phyloP scores from a whole-genome alignment of 1,140 invertebrate genomes.

The Delia radicum region DNA sequence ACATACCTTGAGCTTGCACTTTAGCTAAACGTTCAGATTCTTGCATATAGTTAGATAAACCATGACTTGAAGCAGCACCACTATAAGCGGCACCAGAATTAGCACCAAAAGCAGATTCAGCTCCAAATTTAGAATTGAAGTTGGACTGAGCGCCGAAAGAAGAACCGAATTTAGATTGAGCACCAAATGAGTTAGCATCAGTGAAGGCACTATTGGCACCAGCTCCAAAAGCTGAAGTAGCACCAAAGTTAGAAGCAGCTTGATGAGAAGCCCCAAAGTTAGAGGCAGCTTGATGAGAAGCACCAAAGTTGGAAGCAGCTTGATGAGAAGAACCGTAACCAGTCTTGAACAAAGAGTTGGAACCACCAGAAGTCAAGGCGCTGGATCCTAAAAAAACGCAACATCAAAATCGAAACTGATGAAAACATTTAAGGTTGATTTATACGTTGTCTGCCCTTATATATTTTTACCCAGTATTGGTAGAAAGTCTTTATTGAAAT shows the following conservation, averaged over 20 bases:
- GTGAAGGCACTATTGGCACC: constrained; percentile 9
- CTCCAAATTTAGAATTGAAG: constrained; percentile 24
- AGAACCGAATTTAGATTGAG: constrained; percentile 27
- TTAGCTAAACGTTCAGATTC: constrained; percentile 36
- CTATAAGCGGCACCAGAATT: constrained; percentile 11
- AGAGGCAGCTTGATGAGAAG: background rate
- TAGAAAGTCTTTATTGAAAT: no score
- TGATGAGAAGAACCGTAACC: constrained; percentile 11
- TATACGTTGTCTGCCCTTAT: no score
- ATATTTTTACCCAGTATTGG: no score
- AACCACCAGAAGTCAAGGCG: constrained; percentile 30
- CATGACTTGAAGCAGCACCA: background rate
- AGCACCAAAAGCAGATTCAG: constrained; percentile 15
- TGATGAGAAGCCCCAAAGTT: background rate
- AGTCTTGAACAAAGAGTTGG: constrained; percentile 33
- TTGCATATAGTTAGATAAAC: constrained; percentile 28
- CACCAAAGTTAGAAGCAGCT: background rate
- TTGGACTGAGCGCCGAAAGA: constrained; percentile 27
- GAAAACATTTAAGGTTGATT: no score
- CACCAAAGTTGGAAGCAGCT: background rate
- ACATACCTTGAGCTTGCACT: constrained; percentile 32
- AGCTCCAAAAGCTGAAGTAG: constrained; percentile 13
- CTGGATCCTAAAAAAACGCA: background rate
- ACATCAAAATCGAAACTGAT: no score
- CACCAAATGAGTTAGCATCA: background rate